Conservation (phyloP, 37 sponge, comb jelly and placozoan species). For the Aplysina aerophoba region DNA sequence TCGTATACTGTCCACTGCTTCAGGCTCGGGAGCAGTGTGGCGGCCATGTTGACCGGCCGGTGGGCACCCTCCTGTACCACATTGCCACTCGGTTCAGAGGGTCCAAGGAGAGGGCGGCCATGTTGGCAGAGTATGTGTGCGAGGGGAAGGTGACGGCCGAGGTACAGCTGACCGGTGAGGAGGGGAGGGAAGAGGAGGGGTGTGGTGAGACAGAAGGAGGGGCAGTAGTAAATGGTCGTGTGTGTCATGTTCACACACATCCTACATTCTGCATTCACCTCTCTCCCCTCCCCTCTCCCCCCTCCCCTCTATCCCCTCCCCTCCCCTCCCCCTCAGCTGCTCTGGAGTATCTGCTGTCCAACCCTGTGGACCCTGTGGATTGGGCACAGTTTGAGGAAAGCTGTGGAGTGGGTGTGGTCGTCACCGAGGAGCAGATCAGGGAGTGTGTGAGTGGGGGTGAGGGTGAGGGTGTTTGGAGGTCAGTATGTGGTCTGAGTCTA, state of each 20-base stretch:
- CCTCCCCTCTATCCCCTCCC: too few relatives aligned
- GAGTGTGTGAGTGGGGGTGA: conserved; percentile 48
- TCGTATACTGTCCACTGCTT: background rate
- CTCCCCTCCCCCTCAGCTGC: too few relatives aligned
- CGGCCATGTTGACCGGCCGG: conserved; percentile 44
- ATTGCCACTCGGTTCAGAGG: conserved; percentile 84
- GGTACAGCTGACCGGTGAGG: conserved; percentile 73
- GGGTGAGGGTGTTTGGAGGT: background rate
- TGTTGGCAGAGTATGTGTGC: conserved; percentile 69
- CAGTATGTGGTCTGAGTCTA: too few relatives aligned
- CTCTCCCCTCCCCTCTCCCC: too few relatives aligned
- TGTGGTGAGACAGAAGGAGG: background rate
- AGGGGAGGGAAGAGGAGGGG: too few relatives aligned
- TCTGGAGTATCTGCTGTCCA: conserved; percentile 73
- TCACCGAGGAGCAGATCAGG: conserved; percentile 78
- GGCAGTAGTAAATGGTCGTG: conserved; percentile 1
- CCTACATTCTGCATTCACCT: background rate
- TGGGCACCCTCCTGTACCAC: conserved; percentile 84
- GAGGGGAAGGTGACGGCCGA: conserved; percentile 54
- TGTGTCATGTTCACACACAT: background rate
- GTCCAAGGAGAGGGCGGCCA: conserved; percentile 30
- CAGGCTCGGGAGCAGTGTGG: conserved; percentile 39
- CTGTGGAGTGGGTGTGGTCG: conserved; percentile 94
- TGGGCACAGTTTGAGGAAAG: conserved; percentile 55
- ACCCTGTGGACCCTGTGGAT: conserved; percentile 76